phyloP scores from a whole-genome alignment of 2,888 invertebrate species.

The Scaptomyza polygonia region DNA sequence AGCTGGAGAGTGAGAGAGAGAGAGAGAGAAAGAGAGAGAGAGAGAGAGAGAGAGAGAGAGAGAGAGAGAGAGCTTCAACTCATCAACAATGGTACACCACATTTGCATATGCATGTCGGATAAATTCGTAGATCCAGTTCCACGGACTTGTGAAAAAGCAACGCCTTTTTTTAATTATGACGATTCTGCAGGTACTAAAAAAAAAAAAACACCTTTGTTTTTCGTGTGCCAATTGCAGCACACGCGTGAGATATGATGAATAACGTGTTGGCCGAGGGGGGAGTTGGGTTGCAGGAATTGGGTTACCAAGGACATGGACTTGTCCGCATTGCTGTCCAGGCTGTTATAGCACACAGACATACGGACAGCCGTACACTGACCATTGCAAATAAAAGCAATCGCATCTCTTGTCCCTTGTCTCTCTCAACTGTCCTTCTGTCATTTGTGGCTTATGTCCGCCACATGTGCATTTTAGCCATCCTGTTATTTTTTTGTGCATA shows the following conservation, averaged over 20 bases:
- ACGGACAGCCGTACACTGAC: conserved; percentile 44
- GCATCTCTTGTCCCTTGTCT: conserved; percentile 1
- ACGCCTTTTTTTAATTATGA: conserved; percentile 33
- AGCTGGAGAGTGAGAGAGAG: no score
- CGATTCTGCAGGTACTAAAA: conserved; percentile 22
- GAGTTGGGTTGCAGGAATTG: background rate
- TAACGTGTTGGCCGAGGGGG: background rate
- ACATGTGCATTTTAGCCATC: conserved; percentile 48
- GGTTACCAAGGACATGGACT: conserved; percentile 51
- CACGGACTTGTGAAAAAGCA: no score
- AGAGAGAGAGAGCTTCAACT: no score
- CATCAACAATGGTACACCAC: no score
- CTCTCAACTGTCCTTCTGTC: conserved; percentile 12
- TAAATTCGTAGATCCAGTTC: no score
- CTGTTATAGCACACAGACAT: conserved; percentile 74
- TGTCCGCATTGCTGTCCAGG: conserved; percentile 72
- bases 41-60: no score
- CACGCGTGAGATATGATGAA: conserved; percentile 34
- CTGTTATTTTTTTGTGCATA: conserved; percentile 31
- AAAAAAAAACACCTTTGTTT: conserved; percentile 3
- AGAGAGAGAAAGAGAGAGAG: no score
- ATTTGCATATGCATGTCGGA: no score
- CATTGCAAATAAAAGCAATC: conserved; percentile 45
- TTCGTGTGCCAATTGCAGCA: conserved; percentile 66
- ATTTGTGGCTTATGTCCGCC: conserved; percentile 31